phyloP scores from a whole-genome alignment of 2,113 vertebrate species.

The Romanogobio albipinnatus region DNA sequence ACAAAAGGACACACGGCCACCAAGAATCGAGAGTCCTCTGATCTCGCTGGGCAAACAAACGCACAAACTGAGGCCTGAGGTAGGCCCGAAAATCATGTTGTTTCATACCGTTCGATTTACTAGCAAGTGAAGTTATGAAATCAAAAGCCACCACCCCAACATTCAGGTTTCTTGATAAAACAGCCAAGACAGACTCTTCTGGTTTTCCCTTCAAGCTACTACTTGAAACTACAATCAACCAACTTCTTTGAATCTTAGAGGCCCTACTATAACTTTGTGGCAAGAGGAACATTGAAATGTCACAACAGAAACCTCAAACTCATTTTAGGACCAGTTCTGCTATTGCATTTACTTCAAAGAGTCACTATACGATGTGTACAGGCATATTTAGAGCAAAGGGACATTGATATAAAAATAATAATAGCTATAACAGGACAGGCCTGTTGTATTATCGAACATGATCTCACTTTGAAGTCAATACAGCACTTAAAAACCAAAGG shows the following conservation, averaged over 20 bases:
- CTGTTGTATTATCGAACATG: slow-evolving; percentile 48
- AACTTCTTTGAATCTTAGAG: slow-evolving; percentile 36
- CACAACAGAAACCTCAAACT: slow-evolving; percentile 13
- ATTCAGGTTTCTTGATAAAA: slow-evolving; percentile 36
- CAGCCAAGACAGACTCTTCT: background rate
- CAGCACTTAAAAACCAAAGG: slow-evolving; percentile 37
- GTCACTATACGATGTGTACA: slow-evolving; percentile 20
- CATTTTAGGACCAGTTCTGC: slow-evolving; percentile 29
- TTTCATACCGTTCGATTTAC: slow-evolving; percentile 44
- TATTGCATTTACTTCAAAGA: slow-evolving; percentile 8
- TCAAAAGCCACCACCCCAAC: slow-evolving; percentile 35
- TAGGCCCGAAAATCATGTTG: slow-evolving; percentile 39
- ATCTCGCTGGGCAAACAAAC: slow-evolving; percentile 10
- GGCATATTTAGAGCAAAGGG: slow-evolving; percentile 4
- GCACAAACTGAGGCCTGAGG: slow-evolving; percentile 6
- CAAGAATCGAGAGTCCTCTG: background rate
- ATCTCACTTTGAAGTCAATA: slow-evolving; percentile 50
- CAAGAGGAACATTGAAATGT: background rate
- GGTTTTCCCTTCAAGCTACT: slow-evolving; percentile 29
- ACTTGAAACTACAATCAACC: slow-evolving; percentile 23
- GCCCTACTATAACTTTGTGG: slow-evolving; percentile 15
- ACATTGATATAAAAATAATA: slow-evolving; percentile 16
- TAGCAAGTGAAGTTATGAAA: slow-evolving; percentile 45
- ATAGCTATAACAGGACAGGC: slow-evolving; percentile 12
- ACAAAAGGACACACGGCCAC: slow-evolving; percentile 31